These are phyloP conservation scores for Tetragnatha versicolor DNA, from an alignment of 1,140 invertebrate species.

Conservation along the genomic window DNA sequence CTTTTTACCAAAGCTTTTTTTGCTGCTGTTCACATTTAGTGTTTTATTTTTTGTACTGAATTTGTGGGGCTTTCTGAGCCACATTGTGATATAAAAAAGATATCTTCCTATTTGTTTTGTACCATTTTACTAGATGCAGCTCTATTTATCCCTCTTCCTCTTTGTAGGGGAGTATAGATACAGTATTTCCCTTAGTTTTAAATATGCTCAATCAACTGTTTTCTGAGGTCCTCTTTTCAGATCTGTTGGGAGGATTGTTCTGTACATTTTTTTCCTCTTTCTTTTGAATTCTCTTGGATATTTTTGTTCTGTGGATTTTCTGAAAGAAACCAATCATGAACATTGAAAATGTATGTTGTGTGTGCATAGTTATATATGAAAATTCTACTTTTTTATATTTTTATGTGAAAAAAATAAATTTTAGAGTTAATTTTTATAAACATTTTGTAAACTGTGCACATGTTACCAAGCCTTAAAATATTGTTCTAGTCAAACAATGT, in stretches of 20 bases:
- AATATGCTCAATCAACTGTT: no score
- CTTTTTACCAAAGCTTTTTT: conserved; percentile 55
- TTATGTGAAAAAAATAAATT: background rate
- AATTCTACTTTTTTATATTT: background rate
- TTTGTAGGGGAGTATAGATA: no score
- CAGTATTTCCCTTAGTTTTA: no score
- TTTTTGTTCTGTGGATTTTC: no score
- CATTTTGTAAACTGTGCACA: background rate
- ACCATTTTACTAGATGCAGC: conserved; percentile 24
- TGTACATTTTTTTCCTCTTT: no score
- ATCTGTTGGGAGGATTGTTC: no score
- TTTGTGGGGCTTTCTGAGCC: conserved; percentile 17
- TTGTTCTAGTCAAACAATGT: conserved; percentile 16
- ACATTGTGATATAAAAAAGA: conserved; percentile 29
- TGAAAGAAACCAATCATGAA: no score
- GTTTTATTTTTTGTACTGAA: conserved; percentile 34
- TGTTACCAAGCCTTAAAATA: conserved; percentile 1
- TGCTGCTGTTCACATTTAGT: conserved; percentile 47
- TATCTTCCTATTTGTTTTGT: conserved; percentile 43
- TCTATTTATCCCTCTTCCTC: no score
- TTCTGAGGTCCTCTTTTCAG: no score
- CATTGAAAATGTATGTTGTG: background rate
- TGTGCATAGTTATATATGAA: background rate
- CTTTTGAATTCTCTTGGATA: no score
- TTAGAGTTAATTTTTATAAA: background rate